Conservation (phyloP, 2,797 vertebrate genomes). For the Danio jaintianensis region DNA sequence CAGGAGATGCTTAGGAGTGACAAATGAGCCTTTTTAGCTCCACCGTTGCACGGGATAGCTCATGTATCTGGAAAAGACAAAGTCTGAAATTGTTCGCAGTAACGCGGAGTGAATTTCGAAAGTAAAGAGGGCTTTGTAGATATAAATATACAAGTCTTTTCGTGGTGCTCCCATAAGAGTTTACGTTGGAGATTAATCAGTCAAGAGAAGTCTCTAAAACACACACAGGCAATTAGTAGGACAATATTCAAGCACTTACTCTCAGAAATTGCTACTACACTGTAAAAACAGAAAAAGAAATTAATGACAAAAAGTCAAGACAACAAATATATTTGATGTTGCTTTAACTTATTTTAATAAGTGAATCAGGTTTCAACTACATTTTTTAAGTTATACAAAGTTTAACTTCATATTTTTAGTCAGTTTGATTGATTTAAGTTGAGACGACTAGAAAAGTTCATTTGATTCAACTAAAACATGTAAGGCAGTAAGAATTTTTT, state of each 20-base stretch:
- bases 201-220: slow-evolving; percentile 14
- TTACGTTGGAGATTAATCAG: slow-evolving; percentile 24
- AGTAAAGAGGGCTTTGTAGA: slow-evolving; percentile 42
- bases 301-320: too few species aligned
- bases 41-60: slow-evolving; percentile 71
- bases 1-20: slow-evolving; percentile 70
- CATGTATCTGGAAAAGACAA: slow-evolving; percentile 62
- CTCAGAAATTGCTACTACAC: not conserved
- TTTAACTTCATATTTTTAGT: too few species aligned
- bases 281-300: too few species aligned
- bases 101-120: slow-evolving; percentile 46
- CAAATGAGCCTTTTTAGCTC: slow-evolving; percentile 77
- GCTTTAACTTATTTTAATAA: too few species aligned
- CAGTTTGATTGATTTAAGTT: too few species aligned
- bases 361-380: too few species aligned
- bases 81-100: slow-evolving; percentile 52
- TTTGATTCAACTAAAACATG: too few species aligned
- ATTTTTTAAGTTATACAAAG: too few species aligned
- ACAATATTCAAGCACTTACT: slow-evolving; percentile 14
- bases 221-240: slow-evolving; percentile 24
- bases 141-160: slow-evolving; percentile 46
- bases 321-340: too few species aligned
- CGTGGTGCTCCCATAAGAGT: slow-evolving; percentile 31
- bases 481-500: too few species aligned
- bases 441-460: too few species aligned